Evolutionary conservation across 2,888 invertebrate species (phyloP), one percentile per base, ranked within the genome.

Genomic region (Agrotis segetum): DNA sequence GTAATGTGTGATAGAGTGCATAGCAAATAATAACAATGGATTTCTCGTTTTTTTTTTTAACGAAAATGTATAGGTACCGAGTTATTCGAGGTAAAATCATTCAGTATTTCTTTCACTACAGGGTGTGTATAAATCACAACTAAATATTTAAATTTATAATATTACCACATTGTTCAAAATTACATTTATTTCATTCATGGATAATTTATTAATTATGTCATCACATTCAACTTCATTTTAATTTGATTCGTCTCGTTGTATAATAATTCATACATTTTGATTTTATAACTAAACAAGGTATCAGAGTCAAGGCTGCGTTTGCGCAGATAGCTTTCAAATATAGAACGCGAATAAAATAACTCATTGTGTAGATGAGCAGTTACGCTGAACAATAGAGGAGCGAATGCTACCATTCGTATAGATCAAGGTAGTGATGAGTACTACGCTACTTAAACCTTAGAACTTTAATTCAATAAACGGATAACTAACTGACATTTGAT

Each of bases 311-410:
- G 84, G 84, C 85, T 89, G 87, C 87, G 86, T 87, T 67, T 73
- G 82, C 87, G 85, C 85, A 73, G 81, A 80, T 85, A 86, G 85
- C 88, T 87, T 88, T 87, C 83, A 85, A 88, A 87, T 86, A 82
- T 85, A 85, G 83, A 86, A 87, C 86, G 83, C 78, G 77, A 85
- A 84, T 86, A 81, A 86, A 85, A 88, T 87, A 87, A 82, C 80
- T 82, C 81, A 86, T 88, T 85, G 85, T 78, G 56, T 47, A 76
- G 72, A 87, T 85, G 84, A 74, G n/a, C 56, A 74, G 72, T 87
- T 85, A 82, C 69, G 11, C 50, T 77, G 67, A 82, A 87, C 88
- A 89, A 88, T 89, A 79, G 85, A 71, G 24, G 49, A 55, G 50
- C 55, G 64, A 77, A 69, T 63, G 81, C 78, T 79, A 75, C 76